Conservation (phyloP, 1,140 invertebrate species). For the Panulirus ornatus region DNA sequence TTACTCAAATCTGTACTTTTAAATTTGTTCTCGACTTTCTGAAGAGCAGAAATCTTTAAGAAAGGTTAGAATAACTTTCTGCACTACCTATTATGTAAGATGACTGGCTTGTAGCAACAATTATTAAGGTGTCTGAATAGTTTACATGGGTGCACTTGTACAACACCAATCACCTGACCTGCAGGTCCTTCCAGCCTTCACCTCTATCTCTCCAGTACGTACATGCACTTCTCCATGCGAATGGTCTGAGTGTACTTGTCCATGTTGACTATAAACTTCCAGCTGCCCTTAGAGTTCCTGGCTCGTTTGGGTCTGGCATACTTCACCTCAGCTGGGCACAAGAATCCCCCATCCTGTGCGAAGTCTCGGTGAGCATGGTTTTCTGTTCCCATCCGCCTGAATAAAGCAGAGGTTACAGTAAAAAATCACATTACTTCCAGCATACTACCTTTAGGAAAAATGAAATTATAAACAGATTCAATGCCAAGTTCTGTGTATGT, state of each 20-base stretch:
- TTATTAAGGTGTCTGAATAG: no score
- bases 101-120: no score
- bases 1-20: no score
- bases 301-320: conserved; percentile 90
- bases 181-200: no score
- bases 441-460: neutral
- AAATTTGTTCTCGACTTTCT: no score
- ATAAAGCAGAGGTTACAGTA: neutral
- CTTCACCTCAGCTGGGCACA: conserved; percentile 90
- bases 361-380: conserved; percentile 77
- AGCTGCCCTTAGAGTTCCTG: conserved; percentile 85
- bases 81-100: no score
- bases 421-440: no score
- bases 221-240: conserved; percentile 90
- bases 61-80: no score
- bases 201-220: no score
- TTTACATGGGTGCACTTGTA: no score
- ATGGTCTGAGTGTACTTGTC: conserved; percentile 91
- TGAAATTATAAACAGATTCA: neutral
- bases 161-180: no score
- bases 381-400: conserved; percentile 61
- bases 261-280: conserved; percentile 93
- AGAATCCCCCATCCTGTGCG: conserved; percentile 84
- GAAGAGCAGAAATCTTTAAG: no score
- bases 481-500: neutral